Evolutionary conservation across 2,888 invertebrate species (phyloP), one percentile per base, ranked within the genome.

Genomic region (Caradrina kadenii): DNA sequence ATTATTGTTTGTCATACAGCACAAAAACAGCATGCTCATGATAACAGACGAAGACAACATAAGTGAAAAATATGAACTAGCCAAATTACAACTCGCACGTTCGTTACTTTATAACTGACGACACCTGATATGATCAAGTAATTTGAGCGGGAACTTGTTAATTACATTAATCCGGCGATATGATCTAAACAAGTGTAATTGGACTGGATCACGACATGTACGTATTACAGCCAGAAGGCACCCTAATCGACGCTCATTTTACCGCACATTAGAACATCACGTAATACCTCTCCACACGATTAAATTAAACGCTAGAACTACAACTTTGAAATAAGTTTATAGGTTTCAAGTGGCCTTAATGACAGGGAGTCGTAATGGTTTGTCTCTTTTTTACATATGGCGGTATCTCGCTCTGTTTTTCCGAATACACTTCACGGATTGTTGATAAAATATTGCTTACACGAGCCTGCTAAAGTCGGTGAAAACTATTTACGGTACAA

Each of bases 81-180:
- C 50, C 45, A 61, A 71, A 22, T 60, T 13, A 35, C n/a, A n/a
- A 6, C 15, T 11, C 15, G 15, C 50, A 53, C n/a, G 53, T 66
- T 91, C 80, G 88, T 90, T 89, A 90, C 88, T 87, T 86, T 76
- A 59, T 77, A 85, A 87, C 81, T 86, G 84, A 88, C 87, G 87
- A 88, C 89, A 90, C 86, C 79, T 78, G 86, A 90, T 90, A 80
- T 71, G 69, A 90, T 88, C 89, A 71, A 73, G 79, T 89, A 90
- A 92, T 91, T 89, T 86, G 86, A 80, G 81, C 83, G 85, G 81
- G 79, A 85, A 88, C 88, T 88, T 89, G 89, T 91, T 92, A 90
- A 92, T 92, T 91, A 91, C 85, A 85, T 87, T 87, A 88, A 89
- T 91, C 89, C 82, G 85, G 83, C 86, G 92, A 93, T 93, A 91